phyloP scores from a whole-genome alignment of 2,797 vertebrate species.

The Carapus acus region DNA sequence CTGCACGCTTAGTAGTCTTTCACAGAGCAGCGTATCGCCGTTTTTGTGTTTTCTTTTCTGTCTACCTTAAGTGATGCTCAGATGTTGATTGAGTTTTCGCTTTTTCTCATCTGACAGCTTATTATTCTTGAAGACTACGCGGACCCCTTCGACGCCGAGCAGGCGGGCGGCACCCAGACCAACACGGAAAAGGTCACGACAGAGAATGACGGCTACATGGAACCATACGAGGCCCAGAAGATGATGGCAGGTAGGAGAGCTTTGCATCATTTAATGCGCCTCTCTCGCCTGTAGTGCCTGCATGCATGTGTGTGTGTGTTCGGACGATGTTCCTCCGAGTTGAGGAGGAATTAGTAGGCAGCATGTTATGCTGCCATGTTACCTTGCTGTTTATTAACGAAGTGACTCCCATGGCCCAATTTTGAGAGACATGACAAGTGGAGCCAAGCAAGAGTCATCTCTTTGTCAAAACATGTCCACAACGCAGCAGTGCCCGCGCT shows the following conservation, averaged over 20 bases:
- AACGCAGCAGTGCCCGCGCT: slow-evolving; percentile 8
- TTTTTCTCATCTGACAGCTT: slow-evolving; percentile 66
- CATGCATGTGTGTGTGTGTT: slow-evolving; percentile 3
- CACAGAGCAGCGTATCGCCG: slow-evolving; percentile 33
- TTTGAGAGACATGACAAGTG: slow-evolving; percentile 50
- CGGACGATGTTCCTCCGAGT: slow-evolving; percentile 6
- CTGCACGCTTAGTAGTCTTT: slow-evolving; percentile 20
- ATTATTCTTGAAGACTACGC: slow-evolving; percentile 94
- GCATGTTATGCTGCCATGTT: slow-evolving; percentile 31
- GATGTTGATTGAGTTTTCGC: slow-evolving; percentile 1
- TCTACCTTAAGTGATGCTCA: too few relatives aligned
- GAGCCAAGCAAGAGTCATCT: slow-evolving; percentile 45
- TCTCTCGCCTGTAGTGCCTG: slow-evolving; percentile 4
- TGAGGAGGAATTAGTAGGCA: slow-evolving; percentile 32
- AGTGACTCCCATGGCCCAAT: slow-evolving; percentile 30
- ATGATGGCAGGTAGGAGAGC: slow-evolving; percentile 92
- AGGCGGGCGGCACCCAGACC: slow-evolving; percentile 72
- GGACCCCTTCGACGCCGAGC: slow-evolving; percentile 90
- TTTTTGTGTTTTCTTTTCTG: slow-evolving; percentile 1
- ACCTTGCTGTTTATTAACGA: slow-evolving; percentile 36
- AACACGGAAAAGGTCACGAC: slow-evolving; percentile 78
- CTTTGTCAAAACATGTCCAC: slow-evolving; percentile 34
- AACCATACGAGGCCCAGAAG: slow-evolving; percentile 95
- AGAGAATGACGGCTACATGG: slow-evolving; percentile 97
- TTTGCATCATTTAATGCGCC: not conserved